Conservation (phyloP, 2,888 invertebrate species). For the Pterostichus madidus region DNA sequence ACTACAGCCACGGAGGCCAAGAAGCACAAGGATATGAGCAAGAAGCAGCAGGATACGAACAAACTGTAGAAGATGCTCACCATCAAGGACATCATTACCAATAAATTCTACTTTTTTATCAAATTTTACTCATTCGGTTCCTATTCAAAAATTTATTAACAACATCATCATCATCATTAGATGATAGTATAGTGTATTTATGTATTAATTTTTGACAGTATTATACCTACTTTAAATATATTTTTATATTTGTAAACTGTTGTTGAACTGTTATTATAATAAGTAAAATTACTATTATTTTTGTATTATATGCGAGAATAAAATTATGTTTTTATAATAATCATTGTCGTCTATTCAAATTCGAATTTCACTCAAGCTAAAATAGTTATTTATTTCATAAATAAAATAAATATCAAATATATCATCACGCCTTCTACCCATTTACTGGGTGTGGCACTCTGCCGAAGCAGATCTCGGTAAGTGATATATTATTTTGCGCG, state of each 20-base stretch:
- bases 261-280: conserved; percentile 32
- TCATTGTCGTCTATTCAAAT: neutral
- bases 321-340: conserved; percentile 23
- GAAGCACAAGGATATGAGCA: conserved; percentile 44
- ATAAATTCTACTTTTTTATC: neutral
- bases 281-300: conserved; percentile 1
- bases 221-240: neutral
- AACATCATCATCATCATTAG: neutral
- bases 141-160: neutral
- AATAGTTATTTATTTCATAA: too few relatives aligned
- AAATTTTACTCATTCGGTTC: neutral
- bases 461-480: too few relatives aligned
- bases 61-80: conserved; percentile 23
- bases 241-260: conserved; percentile 14
- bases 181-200: neutral
- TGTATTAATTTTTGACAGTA: neutral
- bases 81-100: conserved; percentile 42
- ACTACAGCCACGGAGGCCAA: conserved; percentile 23
- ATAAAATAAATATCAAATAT: too few relatives aligned
- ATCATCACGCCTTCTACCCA: too few relatives aligned
- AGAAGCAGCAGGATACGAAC: conserved; percentile 56
- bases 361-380: too few relatives aligned
- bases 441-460: too few relatives aligned
- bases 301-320: conserved; percentile 24
- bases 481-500: too few relatives aligned